Percentiles rank a stretch among this genome's conserved stretches.
These are phyloP conservation scores for Asteroscopus sphinx DNA, from an alignment of 2,888 invertebrate genomes.

Conservation along the genomic window DNA sequence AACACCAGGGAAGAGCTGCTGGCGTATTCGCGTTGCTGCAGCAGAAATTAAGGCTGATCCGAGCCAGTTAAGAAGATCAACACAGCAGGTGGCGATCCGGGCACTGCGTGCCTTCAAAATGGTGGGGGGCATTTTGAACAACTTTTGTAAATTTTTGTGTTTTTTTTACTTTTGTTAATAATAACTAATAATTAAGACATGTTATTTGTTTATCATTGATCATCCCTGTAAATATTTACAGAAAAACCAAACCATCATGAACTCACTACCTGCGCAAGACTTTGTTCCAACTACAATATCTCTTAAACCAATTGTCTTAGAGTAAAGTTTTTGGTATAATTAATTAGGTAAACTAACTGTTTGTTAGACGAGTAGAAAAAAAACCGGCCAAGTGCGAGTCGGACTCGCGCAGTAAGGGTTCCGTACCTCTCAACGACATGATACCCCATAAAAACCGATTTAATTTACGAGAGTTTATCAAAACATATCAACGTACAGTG, in stretches of 20 bases:
- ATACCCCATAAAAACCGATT: too few relatives aligned
- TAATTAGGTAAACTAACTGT: neutral
- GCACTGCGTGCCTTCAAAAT: constrained; percentile 12
- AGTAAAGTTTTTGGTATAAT: neutral
- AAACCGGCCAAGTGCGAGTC: too few relatives aligned
- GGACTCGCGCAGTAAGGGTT: too few relatives aligned
- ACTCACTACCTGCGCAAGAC: neutral
- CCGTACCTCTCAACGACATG: too few relatives aligned
- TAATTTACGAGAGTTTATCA: too few relatives aligned
- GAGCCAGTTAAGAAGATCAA: constrained; percentile 12
- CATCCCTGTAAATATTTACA: neutral
- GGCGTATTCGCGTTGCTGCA: constrained; percentile 14
- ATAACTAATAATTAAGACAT: neutral
- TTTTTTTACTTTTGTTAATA: neutral
- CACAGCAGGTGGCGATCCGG: constrained; percentile 22
- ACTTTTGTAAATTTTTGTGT: neutral
- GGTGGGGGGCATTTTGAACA: constrained; percentile 18
- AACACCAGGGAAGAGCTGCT: constrained; percentile 22
- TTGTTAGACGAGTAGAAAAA: neutral
- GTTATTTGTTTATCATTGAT: neutral
- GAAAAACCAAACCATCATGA: neutral
- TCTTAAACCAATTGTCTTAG: neutral
- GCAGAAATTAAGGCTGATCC: constrained; percentile 17
- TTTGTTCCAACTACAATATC: neutral
- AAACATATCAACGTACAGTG: too few relatives aligned